phyloP scores from a whole-genome alignment of 2,888 invertebrate species.

The Acronicta alni region DNA sequence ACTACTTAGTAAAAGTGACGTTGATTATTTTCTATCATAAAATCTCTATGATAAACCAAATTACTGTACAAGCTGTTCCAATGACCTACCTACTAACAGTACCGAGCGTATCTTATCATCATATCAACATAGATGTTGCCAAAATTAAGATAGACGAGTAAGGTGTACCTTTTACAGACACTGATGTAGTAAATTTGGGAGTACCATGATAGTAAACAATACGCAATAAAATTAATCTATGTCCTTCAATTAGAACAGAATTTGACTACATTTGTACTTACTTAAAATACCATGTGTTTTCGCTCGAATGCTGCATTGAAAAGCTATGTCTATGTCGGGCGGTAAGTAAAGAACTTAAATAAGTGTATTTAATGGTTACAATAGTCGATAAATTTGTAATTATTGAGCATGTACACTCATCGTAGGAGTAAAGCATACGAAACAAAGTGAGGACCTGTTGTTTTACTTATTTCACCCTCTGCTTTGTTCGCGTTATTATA shows the following conservation, averaged over 20 bases:
- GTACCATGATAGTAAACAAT: slow-evolving; percentile 1
- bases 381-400: not conserved
- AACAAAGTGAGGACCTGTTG: slow-evolving; percentile 28
- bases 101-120: slow-evolving; percentile 52
- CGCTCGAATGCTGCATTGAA: too few species aligned
- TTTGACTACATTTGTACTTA: too few species aligned
- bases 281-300: too few species aligned
- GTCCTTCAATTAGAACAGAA: not conserved
- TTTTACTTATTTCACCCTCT: slow-evolving; percentile 51
- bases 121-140: slow-evolving; percentile 49
- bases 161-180: slow-evolving; percentile 6
- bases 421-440: slow-evolving; percentile 10
- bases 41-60: slow-evolving; percentile 3
- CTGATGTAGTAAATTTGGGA: slow-evolving; percentile 15
- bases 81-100: slow-evolving; percentile 29
- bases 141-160: slow-evolving; percentile 40
- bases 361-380: too few species aligned
- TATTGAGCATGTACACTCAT: not conserved
- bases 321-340: too few species aligned
- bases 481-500: slow-evolving; percentile 49
- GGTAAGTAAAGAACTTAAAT: too few species aligned
- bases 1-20: not conserved
- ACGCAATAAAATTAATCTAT: slow-evolving; percentile 1
- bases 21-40: not conserved
- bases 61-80: slow-evolving; percentile 21